phyloP scores from a whole-genome alignment of 92 coral and sea anemone species.

The Plumapathes pennacea region DNA sequence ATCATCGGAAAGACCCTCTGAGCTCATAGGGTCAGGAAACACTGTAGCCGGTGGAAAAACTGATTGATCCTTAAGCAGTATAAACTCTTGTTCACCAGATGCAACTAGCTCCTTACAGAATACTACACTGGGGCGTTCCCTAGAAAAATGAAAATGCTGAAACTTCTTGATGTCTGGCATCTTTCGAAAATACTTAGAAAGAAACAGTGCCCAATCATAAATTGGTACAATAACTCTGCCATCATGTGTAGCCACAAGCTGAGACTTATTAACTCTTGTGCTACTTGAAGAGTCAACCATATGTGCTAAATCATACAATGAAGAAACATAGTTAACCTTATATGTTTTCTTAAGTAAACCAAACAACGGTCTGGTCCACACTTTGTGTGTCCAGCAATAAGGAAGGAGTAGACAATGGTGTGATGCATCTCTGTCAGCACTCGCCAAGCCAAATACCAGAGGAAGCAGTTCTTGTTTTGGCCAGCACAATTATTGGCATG shows the following conservation, averaged over 20 bases:
- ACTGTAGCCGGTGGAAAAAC: slow-evolving; percentile 10
- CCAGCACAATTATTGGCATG: slow-evolving; percentile 35
- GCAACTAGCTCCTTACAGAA: slow-evolving; percentile 7
- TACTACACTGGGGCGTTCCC: slow-evolving; percentile 7
- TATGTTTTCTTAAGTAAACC: slow-evolving; percentile 20
- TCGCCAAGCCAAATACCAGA: slow-evolving; percentile 53
- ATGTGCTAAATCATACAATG: slow-evolving; percentile 34
- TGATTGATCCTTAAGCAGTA: slow-evolving; percentile 4
- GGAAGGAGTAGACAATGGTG: slow-evolving; percentile 26
- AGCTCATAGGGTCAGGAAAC: not conserved
- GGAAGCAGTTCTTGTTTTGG: slow-evolving; percentile 27
- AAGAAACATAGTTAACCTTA: slow-evolving; percentile 28
- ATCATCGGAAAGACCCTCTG: slow-evolving; percentile 4
- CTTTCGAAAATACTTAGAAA: slow-evolving; percentile 15
- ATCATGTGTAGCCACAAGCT: slow-evolving; percentile 46
- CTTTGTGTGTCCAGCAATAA: slow-evolving; percentile 46
- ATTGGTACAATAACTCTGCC: slow-evolving; percentile 32
- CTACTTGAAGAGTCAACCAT: slow-evolving; percentile 27
- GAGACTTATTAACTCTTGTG: slow-evolving; percentile 27
- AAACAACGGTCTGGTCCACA: slow-evolving; percentile 39
- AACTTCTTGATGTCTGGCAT: slow-evolving; percentile 2
- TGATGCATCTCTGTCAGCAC: slow-evolving; percentile 9
- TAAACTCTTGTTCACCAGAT: slow-evolving; percentile 1
- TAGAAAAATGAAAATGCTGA: slow-evolving; percentile 15
- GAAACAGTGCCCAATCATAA: slow-evolving; percentile 35